Evolutionary conservation across 1,140 invertebrate genomes (phyloP), one percentile per base, ranked within the genome.

Genomic region (Drosophila miranda): DNA sequence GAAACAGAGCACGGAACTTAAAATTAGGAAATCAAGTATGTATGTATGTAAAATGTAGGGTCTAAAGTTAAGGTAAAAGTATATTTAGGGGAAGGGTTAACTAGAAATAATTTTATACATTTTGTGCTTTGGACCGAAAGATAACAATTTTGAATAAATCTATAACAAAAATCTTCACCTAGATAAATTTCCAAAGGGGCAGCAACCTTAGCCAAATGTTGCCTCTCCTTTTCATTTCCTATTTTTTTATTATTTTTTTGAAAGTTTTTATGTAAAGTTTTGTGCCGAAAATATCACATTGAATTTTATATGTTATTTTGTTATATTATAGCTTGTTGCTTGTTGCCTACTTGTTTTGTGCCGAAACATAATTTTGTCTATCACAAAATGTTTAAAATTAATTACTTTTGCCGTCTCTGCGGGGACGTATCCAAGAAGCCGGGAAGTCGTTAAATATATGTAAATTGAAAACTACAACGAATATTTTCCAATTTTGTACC

Each of bases 361-460:
- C 74, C 82, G 77, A 86, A 87, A 69, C 64, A 75, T 53, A 90
- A 90, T 90, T 90, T 90, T 89, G 88, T 56, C 23, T 82, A 90
- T 90, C 88, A 90, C 89, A 90, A 90, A 90, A 90, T 90, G 89
- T 90, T 89, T 75, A 90, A 90, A 89, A 88, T 88, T 74, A 83
- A 78, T 75, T 79, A 75, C 66, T 69, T 68, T 68, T 69, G 66
- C 66, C 66, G 66, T 69, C 66, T 69, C 66, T 69, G 66, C 66
- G 63, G 30, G 72, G 59, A 61, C 55, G 66, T 60, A 52, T 60
- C 54, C 63, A 59, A 68, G 26, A 23, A 48, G 61, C 62, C 46
- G 67, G 34, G 55, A 26, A 49, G 48, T 66, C 50, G 56, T 21
- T 59, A 46, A 34, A 41, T 57, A 41, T 66, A 26, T 26, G 3